Evolutionary conservation across 2,888 invertebrate species (phyloP), one percentile per base, ranked within the genome.

Genomic region (Ferdinandea cuprea): DNA sequence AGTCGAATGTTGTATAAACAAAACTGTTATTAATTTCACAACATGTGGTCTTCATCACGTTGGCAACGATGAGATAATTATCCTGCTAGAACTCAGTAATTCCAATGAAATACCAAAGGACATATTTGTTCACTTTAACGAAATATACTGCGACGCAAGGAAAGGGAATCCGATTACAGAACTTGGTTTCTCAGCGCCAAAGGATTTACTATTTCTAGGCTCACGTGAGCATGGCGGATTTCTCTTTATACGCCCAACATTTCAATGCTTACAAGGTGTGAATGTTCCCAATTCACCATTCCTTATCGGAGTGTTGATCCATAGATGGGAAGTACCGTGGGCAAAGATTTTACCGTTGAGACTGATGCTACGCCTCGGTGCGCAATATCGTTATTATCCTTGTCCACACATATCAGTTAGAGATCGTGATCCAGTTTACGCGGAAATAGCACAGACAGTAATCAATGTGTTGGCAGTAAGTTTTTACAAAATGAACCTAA

Each of bases 371-470:
- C 92, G 97, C 74, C 91, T 97, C 32, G 97, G 97, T 1, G 96
- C 96, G 2, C 96, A 96, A 89, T 96, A 95, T 91, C 93, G 96
- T 81, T 96, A 96, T 88, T 97, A 97, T 90, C 97, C 97, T 0
- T 95, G 95, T 88, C 96, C 96, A 0, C 91, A 97, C 83, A 94
- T 97, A 58, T 96, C 96, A 15, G 93, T 95, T 15, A 92, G 96
- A 21, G 93, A 94, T 87, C 92, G 97, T 11, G 95, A 95, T 86
- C 94, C 96, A 0, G 95, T 96, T 4, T 97, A 95, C 89, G 95
- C 94, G 30, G 96, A 97, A 91, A 95, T 97, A 74, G 96, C 96
- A 0, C 96, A 96, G 89, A 97, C 97, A 8, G 96, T 97, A 78
- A 96, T 97, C 90, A 96, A 96, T 91, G 93, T 97, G 66, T 91